Base-by-base conservation (phyloP, 2,797 vertebrate genomes). In the Dendrocincla fuliginosa region DNA sequence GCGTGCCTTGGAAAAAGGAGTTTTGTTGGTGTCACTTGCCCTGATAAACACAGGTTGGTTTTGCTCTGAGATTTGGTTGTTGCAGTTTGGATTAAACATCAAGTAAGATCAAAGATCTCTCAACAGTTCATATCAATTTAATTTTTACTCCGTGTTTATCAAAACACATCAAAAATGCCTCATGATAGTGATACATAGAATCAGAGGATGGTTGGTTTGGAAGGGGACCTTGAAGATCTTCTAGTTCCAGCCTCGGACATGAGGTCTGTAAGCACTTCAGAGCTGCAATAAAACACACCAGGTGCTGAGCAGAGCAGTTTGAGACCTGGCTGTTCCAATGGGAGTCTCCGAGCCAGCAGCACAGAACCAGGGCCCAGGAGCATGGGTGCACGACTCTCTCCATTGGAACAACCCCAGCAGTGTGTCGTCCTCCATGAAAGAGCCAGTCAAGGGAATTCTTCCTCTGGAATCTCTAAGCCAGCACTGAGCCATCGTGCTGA, bases 101-200 rank as follows among this genome's bases (percentile, higher is more conserved):
- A 59, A 24, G 46, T 44, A 39, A 1, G 6, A 44, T 13, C 42
- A 28, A 52, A 84, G 39, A 10, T 41, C 30, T 89, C 71, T 75
- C 42, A n/a, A 5, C 0, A 2, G 12, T 5, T 28, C 20, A 0
- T 7, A 28, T 28, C 74, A 67, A 83, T 60, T 77, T 1, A 8
- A 68, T 77, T 91, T 77, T 83, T 78, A 80, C 85, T 50, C 39
- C 18, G 6, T 39, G 10, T 57, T 87, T 91, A 42, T 82, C 18
- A 39, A 83, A 84, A 4, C 16, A 8, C 8, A 0, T n/a, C 32
- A 50, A 39, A 55, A 85, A 32, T 0, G 0, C 13, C 44, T 84
- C 35, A 13, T 8, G 13, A 19, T 22, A 61, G 18, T 0, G 0
- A 75, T 18, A 25, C 6, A 4, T 20, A 35, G 57, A 59, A 59